Percentiles rank a stretch among this genome's conserved stretches.
Conservation (phyloP, 2,113 vertebrate genomes). For the Picathartes gymnocephalus region DNA sequence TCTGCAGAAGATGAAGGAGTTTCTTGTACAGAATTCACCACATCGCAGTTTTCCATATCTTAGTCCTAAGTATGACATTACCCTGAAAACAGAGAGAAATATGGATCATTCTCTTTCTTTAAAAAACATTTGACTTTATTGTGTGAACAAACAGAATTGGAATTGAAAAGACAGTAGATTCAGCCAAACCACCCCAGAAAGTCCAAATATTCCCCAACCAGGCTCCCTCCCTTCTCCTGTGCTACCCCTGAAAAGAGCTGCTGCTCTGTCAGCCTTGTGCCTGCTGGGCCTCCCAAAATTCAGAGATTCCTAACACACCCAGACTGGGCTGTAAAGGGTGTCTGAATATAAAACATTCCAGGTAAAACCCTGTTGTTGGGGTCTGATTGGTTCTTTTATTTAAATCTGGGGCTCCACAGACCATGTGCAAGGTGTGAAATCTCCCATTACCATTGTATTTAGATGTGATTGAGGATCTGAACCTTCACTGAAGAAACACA, state of each 20-base stretch:
- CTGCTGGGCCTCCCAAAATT: background rate
- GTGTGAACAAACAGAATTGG: constrained; percentile 69
- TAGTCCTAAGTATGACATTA: constrained; percentile 65
- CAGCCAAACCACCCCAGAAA: background rate
- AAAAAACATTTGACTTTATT: constrained; percentile 7
- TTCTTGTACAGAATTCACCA: constrained; percentile 62
- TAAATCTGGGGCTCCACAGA: background rate
- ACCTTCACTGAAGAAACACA: background rate
- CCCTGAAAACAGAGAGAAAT: constrained; percentile 73
- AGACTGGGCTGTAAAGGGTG: background rate
- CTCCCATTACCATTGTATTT: fast-evolving
- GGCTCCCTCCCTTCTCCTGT: background rate
- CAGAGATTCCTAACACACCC: background rate
- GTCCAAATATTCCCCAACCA: background rate
- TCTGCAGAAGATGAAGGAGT: constrained; percentile 58
- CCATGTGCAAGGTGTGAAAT: background rate
- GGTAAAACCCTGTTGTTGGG: fast-evolving
- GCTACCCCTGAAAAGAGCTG: background rate
- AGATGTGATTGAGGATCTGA: background rate
- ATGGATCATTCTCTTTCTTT: constrained; percentile 64
- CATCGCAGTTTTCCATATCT: constrained; percentile 74
- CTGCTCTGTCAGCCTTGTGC: background rate
- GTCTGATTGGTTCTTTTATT: background rate
- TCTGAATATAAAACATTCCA: background rate
- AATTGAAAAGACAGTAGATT: constrained; percentile 16